Base-by-base conservation (phyloP, 2,113 vertebrate species). In the Phylloscopus whistleri region DNA sequence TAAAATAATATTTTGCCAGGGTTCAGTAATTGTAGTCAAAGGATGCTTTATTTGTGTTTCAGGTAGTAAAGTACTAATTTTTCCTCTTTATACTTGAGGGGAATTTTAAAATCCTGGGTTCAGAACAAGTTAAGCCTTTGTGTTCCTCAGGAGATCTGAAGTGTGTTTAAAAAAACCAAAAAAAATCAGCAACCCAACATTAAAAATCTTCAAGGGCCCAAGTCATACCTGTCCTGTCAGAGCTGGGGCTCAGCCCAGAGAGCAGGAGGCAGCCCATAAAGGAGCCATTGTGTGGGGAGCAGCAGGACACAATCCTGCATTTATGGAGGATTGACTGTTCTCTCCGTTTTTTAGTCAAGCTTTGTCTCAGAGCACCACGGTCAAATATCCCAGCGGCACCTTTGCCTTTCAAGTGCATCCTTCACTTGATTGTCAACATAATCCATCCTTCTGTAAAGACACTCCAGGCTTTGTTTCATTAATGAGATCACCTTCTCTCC, bases 371-470 rank as follows among this genome's bases (percentile, higher is more conserved):
- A 96, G 46, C 94, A 75, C 48, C 83, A 68, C 0, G 7, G 70
- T 94, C 79, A 89, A 94, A 95, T 93, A 96, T 77, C 83, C 79
- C 73, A 80, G 87, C 52, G 13, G 75, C 74, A 94, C 85, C 39
- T 90, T 91, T 83, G 90, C 59, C 83, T 96, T 96, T 97, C 89
- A 96, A 96, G 91, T 87, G 37, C 67, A 92, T 93, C 83, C 56
- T 92, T 80, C 74, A 83, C 63, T 80, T 69, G 48, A 78, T 79
- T 94, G n/a, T 51, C 24, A 89, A 13, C 41, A 77, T 72, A 94
- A 95, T 94, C 60, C 55, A 80, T 55, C 55, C 68, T 84, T 94
- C 84, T 94, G 81, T 75, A 90, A 11, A 60, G 82, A 96, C 74
- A 89, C 70, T 90, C 72, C 44, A 63, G 52, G 60, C 70, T 96